Evolutionary conservation across 2,888 invertebrate genomes (phyloP), one percentile per base, ranked within the genome.

Genomic region (Tholera decimalis): DNA sequence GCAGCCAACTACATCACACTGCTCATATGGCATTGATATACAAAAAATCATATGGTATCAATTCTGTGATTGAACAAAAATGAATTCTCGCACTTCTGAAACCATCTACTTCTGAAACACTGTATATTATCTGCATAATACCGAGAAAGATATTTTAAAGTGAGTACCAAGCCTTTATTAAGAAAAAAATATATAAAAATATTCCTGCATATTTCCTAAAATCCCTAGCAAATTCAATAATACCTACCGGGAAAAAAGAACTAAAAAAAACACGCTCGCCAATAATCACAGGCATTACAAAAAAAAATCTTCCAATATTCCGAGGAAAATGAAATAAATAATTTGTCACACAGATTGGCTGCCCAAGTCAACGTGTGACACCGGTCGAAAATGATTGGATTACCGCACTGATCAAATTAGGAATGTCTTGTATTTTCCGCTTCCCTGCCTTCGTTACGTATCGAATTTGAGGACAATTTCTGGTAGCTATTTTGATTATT

Each of bases 381-480:
- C 76, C 77, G 84, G 83, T 86, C 82, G 82, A 83, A 86, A 86
- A 89, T 91, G 89, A 93, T 93, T 92, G 90, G 91, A 92, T 93
- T 92, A 90, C 66, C 84, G 80, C 72, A 81, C 84, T 91, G 91
- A 93, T 93, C 91, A 88, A 92, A 93, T 93, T 92, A 93, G 88
- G 88, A 88, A 91, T 87, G 89, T 88, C 88, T 88, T 85, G 83
- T 89, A 89, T 91, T 91, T 91, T 90, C 89, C 89, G 86, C 84
- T 80, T 85, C 84, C 76, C 81, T 73, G 86, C 80, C 33, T 33
- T 6, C 43, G 81, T 75, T 77, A 82, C 82, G 78, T 80, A 83
- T 83, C 85, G 83, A 84, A 89, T 90, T 55, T 69, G 79, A 77
- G 70, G 80, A 83, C 83, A 82, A 69, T 80, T 67, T 67, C 50